These are phyloP conservation scores for Tyto alba DNA, from an alignment of 2,113 vertebrate genomes.

Conservation along the genomic window DNA sequence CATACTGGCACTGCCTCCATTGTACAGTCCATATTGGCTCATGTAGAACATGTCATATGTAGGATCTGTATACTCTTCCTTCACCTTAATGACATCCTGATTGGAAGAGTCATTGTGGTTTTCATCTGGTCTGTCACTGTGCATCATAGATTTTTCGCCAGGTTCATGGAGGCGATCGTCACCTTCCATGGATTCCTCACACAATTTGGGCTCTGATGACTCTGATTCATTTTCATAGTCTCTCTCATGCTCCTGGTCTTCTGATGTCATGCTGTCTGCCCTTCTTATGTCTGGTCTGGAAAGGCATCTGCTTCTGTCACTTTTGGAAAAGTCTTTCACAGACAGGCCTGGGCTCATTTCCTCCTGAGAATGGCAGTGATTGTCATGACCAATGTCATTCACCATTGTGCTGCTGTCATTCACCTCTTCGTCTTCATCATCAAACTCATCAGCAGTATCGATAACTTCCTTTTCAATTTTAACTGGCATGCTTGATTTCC, in stretches of 20 bases:
- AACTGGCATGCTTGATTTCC: slow-evolving; percentile 99
- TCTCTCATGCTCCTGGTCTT: slow-evolving; percentile 95
- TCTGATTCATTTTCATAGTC: slow-evolving; percentile 99
- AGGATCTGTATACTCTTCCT: slow-evolving; percentile 95
- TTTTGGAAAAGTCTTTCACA: slow-evolving; percentile 89
- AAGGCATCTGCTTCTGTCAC: slow-evolving; percentile 78
- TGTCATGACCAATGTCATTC: slow-evolving; percentile 87
- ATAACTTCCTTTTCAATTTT: slow-evolving; percentile 99
- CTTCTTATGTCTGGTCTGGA: slow-evolving; percentile 86
- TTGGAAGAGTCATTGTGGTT: slow-evolving; percentile 86
- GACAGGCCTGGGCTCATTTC: slow-evolving; percentile 93
- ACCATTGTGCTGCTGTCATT: slow-evolving; percentile 79
- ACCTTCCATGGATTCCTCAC: slow-evolving; percentile 89
- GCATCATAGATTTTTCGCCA: slow-evolving; percentile 72
- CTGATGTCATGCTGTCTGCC: slow-evolving; percentile 94
- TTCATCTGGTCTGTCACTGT: slow-evolving; percentile 80
- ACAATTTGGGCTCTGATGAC: slow-evolving; percentile 92
- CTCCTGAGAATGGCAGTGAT: slow-evolving; percentile 92
- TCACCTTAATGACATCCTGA: slow-evolving; percentile 90
- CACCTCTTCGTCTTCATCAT: slow-evolving; percentile 91
- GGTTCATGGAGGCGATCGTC: slow-evolving; percentile 79
- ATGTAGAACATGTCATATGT: slow-evolving; percentile 99
- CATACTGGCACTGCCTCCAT: slow-evolving; percentile 90
- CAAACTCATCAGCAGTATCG: slow-evolving; percentile 92
- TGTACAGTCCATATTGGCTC: slow-evolving; percentile 98